A percentile compares a stretch with the other conserved stretches of the same genome.
phyloP scores from a whole-genome alignment of 2,797 vertebrate species.

The Mormyrops boulengeri region DNA sequence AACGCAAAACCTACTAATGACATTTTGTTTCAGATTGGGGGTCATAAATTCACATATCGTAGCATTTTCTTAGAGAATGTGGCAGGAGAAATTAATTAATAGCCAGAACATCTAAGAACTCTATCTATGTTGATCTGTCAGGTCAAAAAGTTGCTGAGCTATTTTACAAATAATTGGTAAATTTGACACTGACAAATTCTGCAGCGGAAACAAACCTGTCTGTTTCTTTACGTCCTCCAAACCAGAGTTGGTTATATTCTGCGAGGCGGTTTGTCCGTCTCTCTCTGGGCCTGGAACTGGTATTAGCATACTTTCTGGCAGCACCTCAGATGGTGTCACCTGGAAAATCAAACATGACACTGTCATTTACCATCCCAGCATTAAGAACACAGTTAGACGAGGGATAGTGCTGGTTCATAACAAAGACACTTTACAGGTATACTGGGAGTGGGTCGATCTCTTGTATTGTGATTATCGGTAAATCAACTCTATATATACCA shows the following conservation, averaged over 20 bases:
- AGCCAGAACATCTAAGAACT: neutral
- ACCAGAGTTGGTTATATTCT: slow-evolving; percentile 42
- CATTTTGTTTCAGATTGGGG: slow-evolving; percentile 3
- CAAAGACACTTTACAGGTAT: neutral
- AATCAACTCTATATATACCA: neutral
- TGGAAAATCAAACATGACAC: slow-evolving; percentile 41
- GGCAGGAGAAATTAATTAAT: neutral
- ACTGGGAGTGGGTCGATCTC: neutral
- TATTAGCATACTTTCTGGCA: slow-evolving; percentile 78
- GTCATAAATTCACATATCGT: neutral
- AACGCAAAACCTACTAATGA: slow-evolving; percentile 16
- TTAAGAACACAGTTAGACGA: neutral
- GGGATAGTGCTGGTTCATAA: neutral
- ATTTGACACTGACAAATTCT: neutral
- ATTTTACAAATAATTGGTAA: slow-evolving; percentile 5
- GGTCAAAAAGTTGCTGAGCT: neutral
- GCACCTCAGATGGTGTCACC: slow-evolving; percentile 81
- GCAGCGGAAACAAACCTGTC: slow-evolving; percentile 70
- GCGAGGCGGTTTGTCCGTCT: slow-evolving; percentile 45
- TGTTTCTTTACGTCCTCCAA: slow-evolving; percentile 69
- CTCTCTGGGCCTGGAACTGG: slow-evolving; percentile 58
- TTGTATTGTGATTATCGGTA: neutral
- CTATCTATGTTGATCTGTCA: neutral
- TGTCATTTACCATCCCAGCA: neutral
- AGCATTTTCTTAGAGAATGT: neutral